phyloP scores from a whole-genome alignment of 2,113 vertebrate genomes.

The Calypte anna region DNA sequence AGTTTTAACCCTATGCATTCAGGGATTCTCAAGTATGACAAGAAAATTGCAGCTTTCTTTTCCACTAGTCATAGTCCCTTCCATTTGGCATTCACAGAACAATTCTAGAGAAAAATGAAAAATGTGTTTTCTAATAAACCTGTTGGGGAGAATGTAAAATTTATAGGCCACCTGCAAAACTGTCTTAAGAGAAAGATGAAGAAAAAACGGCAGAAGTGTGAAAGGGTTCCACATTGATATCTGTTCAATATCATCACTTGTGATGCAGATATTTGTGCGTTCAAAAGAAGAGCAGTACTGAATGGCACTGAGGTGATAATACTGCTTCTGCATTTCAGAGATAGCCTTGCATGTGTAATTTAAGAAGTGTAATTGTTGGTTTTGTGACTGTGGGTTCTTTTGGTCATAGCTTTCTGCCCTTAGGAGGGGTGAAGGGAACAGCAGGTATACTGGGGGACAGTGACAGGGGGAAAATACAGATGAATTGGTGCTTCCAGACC shows the following conservation, averaged over 20 bases:
- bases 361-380: accelerated
- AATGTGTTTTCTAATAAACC: background rate
- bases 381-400: background rate
- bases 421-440: background rate
- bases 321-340: background rate
- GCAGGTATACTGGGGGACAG: background rate
- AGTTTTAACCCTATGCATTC: background rate
- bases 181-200: background rate
- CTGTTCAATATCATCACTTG: background rate
- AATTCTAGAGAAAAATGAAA: background rate
- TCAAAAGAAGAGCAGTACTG: background rate
- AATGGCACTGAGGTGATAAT: background rate
- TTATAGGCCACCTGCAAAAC: background rate
- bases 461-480: background rate
- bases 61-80: background rate
- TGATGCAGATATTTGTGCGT: background rate
- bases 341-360: background rate
- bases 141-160: background rate
- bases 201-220: background rate
- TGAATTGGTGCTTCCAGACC: background rate
- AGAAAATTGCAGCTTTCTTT: background rate
- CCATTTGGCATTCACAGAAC: background rate
- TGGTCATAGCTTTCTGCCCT: background rate
- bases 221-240: background rate
- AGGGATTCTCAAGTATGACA: background rate